Base-by-base conservation (phyloP, 2,113 vertebrate species). In the Callionymus lyra region DNA sequence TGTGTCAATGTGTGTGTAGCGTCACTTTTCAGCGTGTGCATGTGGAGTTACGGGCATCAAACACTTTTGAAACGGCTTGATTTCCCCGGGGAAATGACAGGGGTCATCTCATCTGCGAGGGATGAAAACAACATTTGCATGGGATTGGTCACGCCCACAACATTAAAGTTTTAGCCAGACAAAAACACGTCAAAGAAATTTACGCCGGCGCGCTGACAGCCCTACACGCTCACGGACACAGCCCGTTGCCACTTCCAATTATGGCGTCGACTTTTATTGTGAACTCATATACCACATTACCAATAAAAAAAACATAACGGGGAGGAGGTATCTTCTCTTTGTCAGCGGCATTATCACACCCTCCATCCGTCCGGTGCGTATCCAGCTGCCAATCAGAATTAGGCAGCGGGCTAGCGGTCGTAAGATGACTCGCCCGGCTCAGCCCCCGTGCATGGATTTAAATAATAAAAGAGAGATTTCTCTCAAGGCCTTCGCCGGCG, bases 41-140 rank as follows among this genome's bases (percentile, higher is more conserved):
- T 61, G 55, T 41, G 53, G 62, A 74, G 72, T 77, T 84, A 72
- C 65, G 76, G 76, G 84, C 77, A 81, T 83, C 77, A 86, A 73
- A 81, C 84, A 87, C 85, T 89, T 91, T 90, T 86, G 84, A 89
- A 88, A 84, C 4, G 21, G 88, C 84, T 87, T 88, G 87, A 90
- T 93, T 92, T 92, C 81, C 80, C 87, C 63, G 75, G 88, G 86
- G 85, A 89, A 89, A 87, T 72, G 80, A 89, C 91, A 88, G 86
- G 79, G 88, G 88, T 91, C 90, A 90, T 89, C 89, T 91, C 88
- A 88, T 90, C 85, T 86, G 87, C 83, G 77, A 86, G 84, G 89
- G 91, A 92, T 89, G 89, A 92, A 92, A 91, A 92, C 87, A 89
- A 89, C 85, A 94, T 97, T 94, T 91, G 91, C 92, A 96, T 96